Evolutionary conservation across 2,888 invertebrate species (phyloP), one percentile per base, ranked within the genome.

Genomic region (Xanthia togata): DNA sequence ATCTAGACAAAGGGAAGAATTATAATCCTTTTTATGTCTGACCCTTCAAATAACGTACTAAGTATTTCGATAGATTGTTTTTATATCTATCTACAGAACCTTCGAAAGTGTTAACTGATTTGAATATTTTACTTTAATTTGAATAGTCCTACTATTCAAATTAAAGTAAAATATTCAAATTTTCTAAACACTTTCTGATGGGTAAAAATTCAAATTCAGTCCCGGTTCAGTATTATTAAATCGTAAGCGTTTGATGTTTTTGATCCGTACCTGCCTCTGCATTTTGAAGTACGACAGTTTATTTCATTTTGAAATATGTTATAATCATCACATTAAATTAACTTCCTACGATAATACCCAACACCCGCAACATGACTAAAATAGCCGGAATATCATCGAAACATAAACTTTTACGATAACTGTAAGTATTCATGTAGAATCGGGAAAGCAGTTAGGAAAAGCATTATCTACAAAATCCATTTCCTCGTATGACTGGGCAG

Each of bases 361-460:
- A 80, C 23, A 14, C 6, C 20, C 26, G 14, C 26, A 14, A 35
- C 14, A 55, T 17, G 5, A n/a, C 77, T 44, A 47, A 62, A 87
- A 81, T 91, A 90, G 88, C 88, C 89, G 83, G 70, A 85, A 89
- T 90, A 88, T 88, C 73, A 88, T 86, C 73, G 78, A 80, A 82
- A 81, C 70, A 85, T 91, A 86, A 90, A 88, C 84, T 83, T 89
- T 91, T 87, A 91, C 81, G 88, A 87, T 81, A 81, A 75, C 78
- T 76, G 73, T 82, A 87, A 81, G 17, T 76, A 35, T 44, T 35
- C 23, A 67, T 82, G 82, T 82, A 81, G 72, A 82, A 87, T 78
- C 77, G 78, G 63, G 47, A 81, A 78, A 85, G 74, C 78, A 79
- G 82, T 83, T 78, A 62, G 50, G 60, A 38, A 41, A 79, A 12